Percentiles rank a stretch among this genome's conserved stretches.
These are phyloP conservation scores for Peromyscus nudipes DNA, from an alignment of 2,797 vertebrate genomes.

Conservation along the genomic window DNA sequence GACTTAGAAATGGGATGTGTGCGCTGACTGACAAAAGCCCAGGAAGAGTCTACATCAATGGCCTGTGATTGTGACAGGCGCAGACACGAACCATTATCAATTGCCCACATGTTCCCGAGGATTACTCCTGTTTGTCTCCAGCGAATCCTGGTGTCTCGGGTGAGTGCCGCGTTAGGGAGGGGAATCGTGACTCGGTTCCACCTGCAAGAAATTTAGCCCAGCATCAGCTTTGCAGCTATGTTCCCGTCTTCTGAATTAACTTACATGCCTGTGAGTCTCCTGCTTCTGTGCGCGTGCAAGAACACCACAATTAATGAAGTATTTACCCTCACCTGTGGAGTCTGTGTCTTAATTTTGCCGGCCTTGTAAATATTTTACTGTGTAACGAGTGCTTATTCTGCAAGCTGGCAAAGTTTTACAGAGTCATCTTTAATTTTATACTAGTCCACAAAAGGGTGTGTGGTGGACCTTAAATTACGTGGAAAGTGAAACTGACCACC, in stretches of 20 bases:
- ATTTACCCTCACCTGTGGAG: conserved; percentile 35
- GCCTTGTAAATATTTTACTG: background rate
- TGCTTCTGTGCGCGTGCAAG: background rate
- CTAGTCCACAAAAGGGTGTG: background rate
- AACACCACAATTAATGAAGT: conserved; percentile 41
- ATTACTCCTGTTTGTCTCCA: conserved; percentile 96
- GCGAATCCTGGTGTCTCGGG: conserved; percentile 94
- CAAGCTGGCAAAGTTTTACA: background rate
- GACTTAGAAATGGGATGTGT: conserved; percentile 67
- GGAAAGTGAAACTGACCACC: conserved; percentile 1
- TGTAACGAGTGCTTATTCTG: background rate
- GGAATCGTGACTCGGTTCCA: conserved; percentile 98
- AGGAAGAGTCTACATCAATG: conserved; percentile 72
- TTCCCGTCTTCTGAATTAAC: conserved; percentile 4
- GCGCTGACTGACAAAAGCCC: conserved; percentile 68
- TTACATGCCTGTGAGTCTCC: conserved; percentile 31
- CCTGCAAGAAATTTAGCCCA: conserved; percentile 88
- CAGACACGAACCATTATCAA: conserved; percentile 91
- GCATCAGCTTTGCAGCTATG: conserved; percentile 57
- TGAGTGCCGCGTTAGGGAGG: conserved; percentile 96
- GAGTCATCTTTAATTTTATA: conserved; percentile 38
- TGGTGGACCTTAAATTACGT: background rate
- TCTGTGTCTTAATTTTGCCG: background rate
- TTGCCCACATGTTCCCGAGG: conserved; percentile 96
- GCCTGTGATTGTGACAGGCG: conserved; percentile 60